A percentile compares a stretch with the other conserved stretches of the same genome.
Evolutionary conservation across 92 coral and sea anemone genomes (phyloP).

Genomic region (Actinostola sp.): DNA sequence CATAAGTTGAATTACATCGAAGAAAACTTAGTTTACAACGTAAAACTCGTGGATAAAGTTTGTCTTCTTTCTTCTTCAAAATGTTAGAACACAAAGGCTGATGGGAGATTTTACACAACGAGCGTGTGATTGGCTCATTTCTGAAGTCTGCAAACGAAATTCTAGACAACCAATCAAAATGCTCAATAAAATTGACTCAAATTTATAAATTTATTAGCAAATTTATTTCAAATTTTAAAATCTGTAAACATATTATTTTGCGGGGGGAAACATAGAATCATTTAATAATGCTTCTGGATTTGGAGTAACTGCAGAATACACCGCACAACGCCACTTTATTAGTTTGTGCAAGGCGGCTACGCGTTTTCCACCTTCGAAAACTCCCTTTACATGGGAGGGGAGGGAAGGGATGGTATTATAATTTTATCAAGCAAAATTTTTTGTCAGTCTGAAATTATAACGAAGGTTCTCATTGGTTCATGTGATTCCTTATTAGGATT

Average conservation of each 20-base stretch:
- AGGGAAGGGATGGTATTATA: too few relatives aligned
- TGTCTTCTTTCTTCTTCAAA: slow-evolving; percentile 29
- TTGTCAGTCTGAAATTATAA: neutral
- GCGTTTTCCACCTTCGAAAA: too few relatives aligned
- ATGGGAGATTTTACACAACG: slow-evolving; percentile 20
- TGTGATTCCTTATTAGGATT: neutral
- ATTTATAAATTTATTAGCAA: neutral
- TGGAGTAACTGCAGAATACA: neutral
- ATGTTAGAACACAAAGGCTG: slow-evolving; percentile 21
- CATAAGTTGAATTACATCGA: neutral
- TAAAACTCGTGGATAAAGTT: neutral
- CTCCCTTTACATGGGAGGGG: too few relatives aligned
- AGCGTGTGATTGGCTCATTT: slow-evolving; percentile 19
- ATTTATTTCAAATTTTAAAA: neutral
- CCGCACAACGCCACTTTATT: too few relatives aligned
- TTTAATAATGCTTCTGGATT: neutral
- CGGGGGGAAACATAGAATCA: neutral
- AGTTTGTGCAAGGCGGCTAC: too few relatives aligned
- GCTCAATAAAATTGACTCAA: neutral
- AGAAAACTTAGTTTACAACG: slow-evolving; percentile 9
- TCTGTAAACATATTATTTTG: too few relatives aligned
- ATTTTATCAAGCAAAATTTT: too few relatives aligned
- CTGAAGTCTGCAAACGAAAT: neutral
- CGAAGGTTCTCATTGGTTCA: neutral
- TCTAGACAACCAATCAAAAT: slow-evolving; percentile 6